Evolutionary conservation across 1,140 invertebrate genomes (phyloP).

Genomic region (Cylas formicarius): DNA sequence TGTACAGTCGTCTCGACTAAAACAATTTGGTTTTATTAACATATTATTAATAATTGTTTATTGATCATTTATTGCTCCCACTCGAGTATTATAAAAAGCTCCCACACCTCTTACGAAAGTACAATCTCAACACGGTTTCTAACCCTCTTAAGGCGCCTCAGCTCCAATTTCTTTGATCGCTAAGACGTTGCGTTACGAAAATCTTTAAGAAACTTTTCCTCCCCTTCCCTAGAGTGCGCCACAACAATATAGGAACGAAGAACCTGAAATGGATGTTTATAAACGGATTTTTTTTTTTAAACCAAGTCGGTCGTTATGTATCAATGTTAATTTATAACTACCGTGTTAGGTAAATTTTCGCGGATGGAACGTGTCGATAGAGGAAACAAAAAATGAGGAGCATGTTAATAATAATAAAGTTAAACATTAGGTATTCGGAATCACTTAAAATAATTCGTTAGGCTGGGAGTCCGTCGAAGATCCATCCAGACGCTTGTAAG

Average conservation of each 20-base stretch:
- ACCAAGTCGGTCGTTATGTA: too few relatives aligned
- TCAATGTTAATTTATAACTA: too few relatives aligned
- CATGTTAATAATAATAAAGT: too few relatives aligned
- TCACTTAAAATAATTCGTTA: constrained; percentile 18
- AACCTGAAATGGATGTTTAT: too few relatives aligned
- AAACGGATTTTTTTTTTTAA: too few relatives aligned
- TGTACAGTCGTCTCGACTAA: too few relatives aligned
- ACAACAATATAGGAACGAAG: too few relatives aligned
- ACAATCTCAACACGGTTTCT: constrained; percentile 18
- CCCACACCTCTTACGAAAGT: too few relatives aligned
- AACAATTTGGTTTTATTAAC: background rate
- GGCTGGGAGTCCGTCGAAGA: constrained; percentile 28
- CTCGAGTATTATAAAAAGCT: background rate
- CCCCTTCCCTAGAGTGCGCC: constrained; percentile 31
- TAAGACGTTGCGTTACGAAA: constrained; percentile 21
- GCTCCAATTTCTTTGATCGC: constrained; percentile 26
- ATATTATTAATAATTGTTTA: background rate
- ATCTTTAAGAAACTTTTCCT: constrained; percentile 27
- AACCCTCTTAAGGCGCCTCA: constrained; percentile 25
- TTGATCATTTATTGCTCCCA: constrained; percentile 6
- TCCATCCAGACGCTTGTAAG: constrained; percentile 32
- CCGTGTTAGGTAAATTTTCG: too few relatives aligned
- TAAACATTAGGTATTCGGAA: too few relatives aligned
- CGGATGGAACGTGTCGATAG: too few relatives aligned
- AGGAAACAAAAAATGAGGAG: too few relatives aligned